A percentile compares a stretch with the other conserved stretches of the same genome.
Conservation (phyloP, 2,797 vertebrate species). For the Rhynchonycteris naso region DNA sequence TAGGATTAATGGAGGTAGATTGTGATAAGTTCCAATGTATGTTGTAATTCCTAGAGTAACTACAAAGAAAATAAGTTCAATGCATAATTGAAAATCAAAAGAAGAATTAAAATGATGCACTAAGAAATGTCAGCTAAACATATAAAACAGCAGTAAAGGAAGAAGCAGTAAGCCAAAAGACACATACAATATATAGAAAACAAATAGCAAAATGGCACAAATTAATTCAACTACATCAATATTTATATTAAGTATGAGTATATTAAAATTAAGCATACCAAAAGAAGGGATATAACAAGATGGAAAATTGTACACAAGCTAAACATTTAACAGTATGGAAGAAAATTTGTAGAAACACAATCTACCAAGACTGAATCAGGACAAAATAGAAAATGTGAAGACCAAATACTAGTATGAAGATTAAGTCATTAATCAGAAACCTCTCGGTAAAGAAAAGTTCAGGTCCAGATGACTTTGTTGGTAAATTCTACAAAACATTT, state of each 20-base stretch:
- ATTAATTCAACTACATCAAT: background rate
- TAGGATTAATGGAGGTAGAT: background rate
- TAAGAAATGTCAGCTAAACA: background rate
- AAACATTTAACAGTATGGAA: background rate
- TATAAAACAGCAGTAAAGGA: background rate
- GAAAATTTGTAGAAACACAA: background rate
- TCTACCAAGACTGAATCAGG: background rate
- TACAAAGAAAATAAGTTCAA: background rate
- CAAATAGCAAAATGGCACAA: background rate
- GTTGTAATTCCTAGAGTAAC: background rate
- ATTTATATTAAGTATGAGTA: background rate
- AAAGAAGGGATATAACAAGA: background rate
- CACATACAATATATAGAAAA: background rate
- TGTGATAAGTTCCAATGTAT: background rate
- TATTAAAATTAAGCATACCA: background rate
- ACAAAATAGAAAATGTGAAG: background rate
- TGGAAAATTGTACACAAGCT: background rate
- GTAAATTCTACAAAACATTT: background rate
- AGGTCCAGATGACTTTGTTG: background rate
- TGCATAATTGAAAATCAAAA: background rate
- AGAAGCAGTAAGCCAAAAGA: background rate
- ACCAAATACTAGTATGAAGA: too few species aligned
- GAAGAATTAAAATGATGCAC: background rate
- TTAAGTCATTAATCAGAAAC: background rate
- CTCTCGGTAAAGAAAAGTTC: background rate